A percentile compares a stretch with the other conserved stretches of the same genome.
These are phyloP conservation scores for Ephydatia muelleri DNA, from an alignment of 37 sponge, comb jelly and placozoan genomes.

Conservation along the genomic window DNA sequence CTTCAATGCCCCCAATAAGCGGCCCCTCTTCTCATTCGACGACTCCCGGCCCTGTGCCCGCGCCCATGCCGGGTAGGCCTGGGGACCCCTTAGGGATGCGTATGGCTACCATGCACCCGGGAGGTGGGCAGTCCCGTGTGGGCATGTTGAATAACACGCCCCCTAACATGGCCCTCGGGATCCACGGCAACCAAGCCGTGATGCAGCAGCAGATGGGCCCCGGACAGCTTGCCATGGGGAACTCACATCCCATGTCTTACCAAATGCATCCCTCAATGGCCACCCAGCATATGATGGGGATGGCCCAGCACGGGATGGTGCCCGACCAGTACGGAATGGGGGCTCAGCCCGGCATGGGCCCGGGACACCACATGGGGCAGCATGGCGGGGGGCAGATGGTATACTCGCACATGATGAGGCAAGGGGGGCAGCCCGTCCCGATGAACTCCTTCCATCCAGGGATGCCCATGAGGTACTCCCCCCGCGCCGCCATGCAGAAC, in stretches of 20 bases:
- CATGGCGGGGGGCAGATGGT: constrained; percentile 7
- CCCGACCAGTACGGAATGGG: not conserved
- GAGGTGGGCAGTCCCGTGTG: not conserved
- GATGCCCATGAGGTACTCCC: not conserved
- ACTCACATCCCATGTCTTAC: not conserved
- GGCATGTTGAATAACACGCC: not conserved
- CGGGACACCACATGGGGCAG: constrained; percentile 6
- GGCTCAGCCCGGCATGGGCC: constrained; percentile 2
- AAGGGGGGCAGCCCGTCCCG: not conserved
- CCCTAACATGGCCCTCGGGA: not conserved
- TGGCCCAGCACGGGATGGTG: constrained; percentile 13
- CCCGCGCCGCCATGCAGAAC: not conserved
- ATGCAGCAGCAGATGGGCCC: too few species aligned
- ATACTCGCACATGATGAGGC: not conserved
- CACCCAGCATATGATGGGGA: not conserved
- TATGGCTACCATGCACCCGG: not conserved
- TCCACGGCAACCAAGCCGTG: not conserved
- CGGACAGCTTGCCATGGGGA: not conserved
- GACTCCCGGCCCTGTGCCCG: not conserved
- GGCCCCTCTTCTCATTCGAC: constrained; percentile 30
- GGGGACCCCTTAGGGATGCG: not conserved
- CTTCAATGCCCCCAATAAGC: constrained; percentile 56
- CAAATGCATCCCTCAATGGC: not conserved
- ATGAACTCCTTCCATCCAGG: constrained; percentile 2
- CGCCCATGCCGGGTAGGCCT: not conserved